phyloP scores from a whole-genome alignment of 23 tunicate genomes.

The Ciona savignyi region DNA sequence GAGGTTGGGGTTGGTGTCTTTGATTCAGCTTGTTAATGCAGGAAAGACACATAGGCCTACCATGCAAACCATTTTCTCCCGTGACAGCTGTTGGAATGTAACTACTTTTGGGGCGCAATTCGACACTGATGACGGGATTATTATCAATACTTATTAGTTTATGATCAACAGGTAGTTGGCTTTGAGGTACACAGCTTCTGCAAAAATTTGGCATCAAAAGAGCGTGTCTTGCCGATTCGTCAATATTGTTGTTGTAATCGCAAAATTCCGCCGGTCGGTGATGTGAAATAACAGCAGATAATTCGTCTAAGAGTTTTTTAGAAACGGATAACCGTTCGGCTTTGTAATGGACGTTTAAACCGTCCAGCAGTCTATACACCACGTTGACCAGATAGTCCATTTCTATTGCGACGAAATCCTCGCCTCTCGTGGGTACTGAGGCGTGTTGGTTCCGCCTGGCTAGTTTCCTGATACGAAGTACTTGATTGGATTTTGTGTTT shows the following conservation, averaged over 20 bases:
- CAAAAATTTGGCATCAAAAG: slow-evolving; percentile 43
- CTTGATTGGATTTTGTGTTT: slow-evolving; percentile 2
- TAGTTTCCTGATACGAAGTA: slow-evolving; percentile 38
- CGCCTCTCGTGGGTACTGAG: background rate
- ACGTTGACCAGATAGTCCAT: slow-evolving; percentile 49
- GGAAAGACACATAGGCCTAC: background rate
- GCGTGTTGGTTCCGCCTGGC: slow-evolving; percentile 2
- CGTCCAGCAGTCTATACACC: slow-evolving; percentile 25
- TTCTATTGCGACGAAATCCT: slow-evolving; percentile 1
- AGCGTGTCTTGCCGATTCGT: slow-evolving; percentile 35
- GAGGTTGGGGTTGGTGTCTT: background rate
- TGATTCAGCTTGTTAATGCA: background rate
- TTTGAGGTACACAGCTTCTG: background rate
- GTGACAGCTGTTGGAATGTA: slow-evolving; percentile 16
- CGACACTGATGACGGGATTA: slow-evolving; percentile 39
- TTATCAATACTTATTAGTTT: background rate
- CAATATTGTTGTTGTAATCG: slow-evolving; percentile 4
- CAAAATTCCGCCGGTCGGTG: slow-evolving; percentile 15
- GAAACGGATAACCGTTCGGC: slow-evolving; percentile 19
- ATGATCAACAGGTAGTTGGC: background rate
- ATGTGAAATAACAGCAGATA: slow-evolving; percentile 10
- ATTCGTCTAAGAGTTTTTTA: slow-evolving; percentile 10
- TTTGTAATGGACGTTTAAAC: slow-evolving; percentile 11
- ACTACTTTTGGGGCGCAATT: slow-evolving; percentile 45
- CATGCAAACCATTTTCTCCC: background rate